A percentile compares a stretch with the other conserved stretches of the same genome.
Conservation (phyloP, 2,113 vertebrate species). For the Vireo altiloquus region DNA sequence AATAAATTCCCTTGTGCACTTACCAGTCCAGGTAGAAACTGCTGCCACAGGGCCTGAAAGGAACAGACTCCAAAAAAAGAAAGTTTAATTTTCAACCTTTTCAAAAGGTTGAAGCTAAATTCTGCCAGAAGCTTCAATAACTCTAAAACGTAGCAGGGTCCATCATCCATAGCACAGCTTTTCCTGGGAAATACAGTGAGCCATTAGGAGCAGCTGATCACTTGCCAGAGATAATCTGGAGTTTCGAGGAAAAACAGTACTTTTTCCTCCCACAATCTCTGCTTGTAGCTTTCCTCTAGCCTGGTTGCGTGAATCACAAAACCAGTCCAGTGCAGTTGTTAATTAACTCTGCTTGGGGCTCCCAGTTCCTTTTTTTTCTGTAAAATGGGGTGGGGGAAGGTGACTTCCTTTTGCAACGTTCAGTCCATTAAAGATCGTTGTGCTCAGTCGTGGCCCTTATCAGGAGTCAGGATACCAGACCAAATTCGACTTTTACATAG, state of each 20-base stretch:
- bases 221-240: slow-evolving; percentile 21
- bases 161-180: not conserved
- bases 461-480: not conserved
- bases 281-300: slow-evolving; percentile 49
- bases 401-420: slow-evolving; percentile 53
- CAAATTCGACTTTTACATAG: not conserved
- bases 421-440: not conserved
- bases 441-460: not conserved
- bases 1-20: not conserved
- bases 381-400: slow-evolving; percentile 25
- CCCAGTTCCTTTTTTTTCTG: slow-evolving; percentile 69
- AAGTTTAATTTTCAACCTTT: not conserved
- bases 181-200: not conserved
- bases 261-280: slow-evolving; percentile 69
- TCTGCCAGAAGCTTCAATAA: not conserved
- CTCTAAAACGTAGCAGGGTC: not conserved
- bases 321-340: slow-evolving; percentile 53
- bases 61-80: not conserved
- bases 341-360: slow-evolving; percentile 69
- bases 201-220: slow-evolving; percentile 8
- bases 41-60: not conserved
- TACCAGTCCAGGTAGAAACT: not conserved
- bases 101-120: not conserved
- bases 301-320: slow-evolving; percentile 65
- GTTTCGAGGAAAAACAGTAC: slow-evolving; percentile 11